Base-by-base conservation (phyloP, 1,140 invertebrate genomes). In the Pteromalus puparum region DNA sequence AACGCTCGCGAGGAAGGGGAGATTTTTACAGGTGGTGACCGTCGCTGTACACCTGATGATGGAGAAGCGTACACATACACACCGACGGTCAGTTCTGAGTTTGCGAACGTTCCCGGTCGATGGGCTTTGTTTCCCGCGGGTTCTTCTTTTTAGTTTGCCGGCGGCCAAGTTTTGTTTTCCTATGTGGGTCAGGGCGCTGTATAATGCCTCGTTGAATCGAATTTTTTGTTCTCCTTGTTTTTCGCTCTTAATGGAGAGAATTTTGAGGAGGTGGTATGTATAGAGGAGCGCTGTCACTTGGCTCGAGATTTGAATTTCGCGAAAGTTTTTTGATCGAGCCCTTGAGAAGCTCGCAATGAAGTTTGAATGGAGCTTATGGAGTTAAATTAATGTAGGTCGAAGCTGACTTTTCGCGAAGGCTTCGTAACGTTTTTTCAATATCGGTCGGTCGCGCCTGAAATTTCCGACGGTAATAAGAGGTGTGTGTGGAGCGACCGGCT, bases 101-200 rank as follows among this genome's bases (percentile, higher is more conserved):
- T 75, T 75, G 73, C 73, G 42, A 75, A 74, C 18, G 72, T 42
- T 74, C 34, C 4, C 72, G 34, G 72, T 46, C 72, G 15, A 74
- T 74, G 46, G 53, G 53, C 53, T 61, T n/a, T n/a, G 53, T 61
- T 61, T 61, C 6, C 53, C 53, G 6, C 21, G 18, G 15, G 46
- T n/a, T 21, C 12, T 61, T 61, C 53, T 61, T 61, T 61, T 61
- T 53, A 34, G 4, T 61, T 61, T 61, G 12, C 10, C 42, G 2
- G 2, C 46, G 53, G 53, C 0, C 42, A 42, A 75, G 38, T 18
- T 18, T 26, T 34, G 42, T 75, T 48, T 75, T 48, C 15, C 38
- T 28, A 73, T 38, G 15, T 73, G 18, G 72, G 72, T 73, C 72
- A 28, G 34, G 34, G 28, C 30, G 1, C 30, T n/a, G n/a, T n/a